Percentiles rank a stretch among this genome's conserved stretches.
These are phyloP conservation scores for Coelinius sp. DNA, from an alignment of 2,888 invertebrate genomes.

Conservation along the genomic window DNA sequence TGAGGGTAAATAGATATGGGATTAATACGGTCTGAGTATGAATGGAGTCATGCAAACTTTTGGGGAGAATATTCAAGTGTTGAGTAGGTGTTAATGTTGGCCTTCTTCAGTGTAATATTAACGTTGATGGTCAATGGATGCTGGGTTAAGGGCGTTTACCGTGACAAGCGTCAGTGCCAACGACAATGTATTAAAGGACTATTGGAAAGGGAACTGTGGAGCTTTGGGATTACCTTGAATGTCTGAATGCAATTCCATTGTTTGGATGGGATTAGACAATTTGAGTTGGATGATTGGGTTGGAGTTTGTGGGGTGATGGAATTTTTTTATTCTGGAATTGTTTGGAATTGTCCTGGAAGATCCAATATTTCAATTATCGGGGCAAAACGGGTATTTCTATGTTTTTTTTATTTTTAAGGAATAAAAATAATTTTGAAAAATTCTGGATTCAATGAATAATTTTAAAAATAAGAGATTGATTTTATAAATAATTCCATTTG, in stretches of 20 bases:
- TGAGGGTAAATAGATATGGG: constrained; percentile 19
- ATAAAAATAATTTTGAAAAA: too few relatives aligned
- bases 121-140: constrained; percentile 36
- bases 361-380: neutral
- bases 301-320: neutral
- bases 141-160: constrained; percentile 48
- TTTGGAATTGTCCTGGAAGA: too few relatives aligned
- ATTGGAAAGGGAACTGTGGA: constrained; percentile 60
- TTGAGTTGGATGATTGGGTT: constrained; percentile 36
- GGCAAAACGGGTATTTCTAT: too few relatives aligned
- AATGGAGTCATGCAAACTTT: constrained; percentile 17
- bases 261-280: constrained; percentile 67
- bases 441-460: too few relatives aligned
- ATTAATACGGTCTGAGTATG: constrained; percentile 5
- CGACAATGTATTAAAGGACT: constrained; percentile 68
- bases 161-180: constrained; percentile 57
- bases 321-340: neutral
- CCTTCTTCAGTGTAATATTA: constrained; percentile 51
- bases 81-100: constrained; percentile 68
- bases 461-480: too few relatives aligned
- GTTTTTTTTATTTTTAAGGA: neutral
- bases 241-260: constrained; percentile 64
- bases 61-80: constrained; percentile 8
- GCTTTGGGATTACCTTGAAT: constrained; percentile 68
- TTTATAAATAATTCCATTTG: constrained; percentile 9